phyloP scores from a whole-genome alignment of 2,888 invertebrate species.

The Hemaris fuciformis region DNA sequence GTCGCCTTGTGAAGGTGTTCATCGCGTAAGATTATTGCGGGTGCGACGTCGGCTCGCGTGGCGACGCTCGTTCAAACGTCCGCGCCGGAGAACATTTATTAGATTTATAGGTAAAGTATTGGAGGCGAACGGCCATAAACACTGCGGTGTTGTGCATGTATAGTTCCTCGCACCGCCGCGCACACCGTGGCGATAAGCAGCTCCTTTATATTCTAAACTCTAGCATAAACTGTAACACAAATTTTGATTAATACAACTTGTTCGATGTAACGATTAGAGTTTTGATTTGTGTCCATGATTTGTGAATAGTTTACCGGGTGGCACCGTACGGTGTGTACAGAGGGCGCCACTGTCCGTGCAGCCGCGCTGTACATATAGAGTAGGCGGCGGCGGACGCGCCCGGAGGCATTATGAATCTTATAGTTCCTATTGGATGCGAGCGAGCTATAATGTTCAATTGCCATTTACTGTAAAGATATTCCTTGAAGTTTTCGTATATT shows the following conservation, averaged over 20 bases:
- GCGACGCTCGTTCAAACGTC: conserved; percentile 68
- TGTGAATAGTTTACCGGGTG: conserved; percentile 66
- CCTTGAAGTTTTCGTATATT: conserved; percentile 80
- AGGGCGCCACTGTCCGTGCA: conserved; percentile 55
- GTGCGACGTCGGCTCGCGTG: conserved; percentile 50
- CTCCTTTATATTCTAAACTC: conserved; percentile 79
- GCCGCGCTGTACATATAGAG: conserved; percentile 53
- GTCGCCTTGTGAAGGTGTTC: conserved; percentile 48
- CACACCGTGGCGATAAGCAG: conserved; percentile 72
- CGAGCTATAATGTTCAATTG: conserved; percentile 81
- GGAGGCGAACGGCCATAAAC: conserved; percentile 75
- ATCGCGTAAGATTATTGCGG: conserved; percentile 34
- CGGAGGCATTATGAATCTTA: conserved; percentile 80
- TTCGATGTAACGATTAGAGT: conserved; percentile 65
- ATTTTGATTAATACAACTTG: conserved; percentile 69
- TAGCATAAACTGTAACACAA: conserved; percentile 76
- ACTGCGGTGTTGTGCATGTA: conserved; percentile 79
- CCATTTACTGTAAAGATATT: conserved; percentile 78
- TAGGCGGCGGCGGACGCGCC: conserved; percentile 39
- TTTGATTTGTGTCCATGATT: conserved; percentile 66
- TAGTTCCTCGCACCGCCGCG: conserved; percentile 80
- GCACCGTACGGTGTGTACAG: conserved; percentile 58
- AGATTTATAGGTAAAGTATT: conserved; percentile 74
- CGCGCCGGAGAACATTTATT: conserved; percentile 74
- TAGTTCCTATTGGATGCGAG: conserved; percentile 81